Conservation (phyloP, 2,113 vertebrate genomes). For the Dicentrarchus labrax region DNA sequence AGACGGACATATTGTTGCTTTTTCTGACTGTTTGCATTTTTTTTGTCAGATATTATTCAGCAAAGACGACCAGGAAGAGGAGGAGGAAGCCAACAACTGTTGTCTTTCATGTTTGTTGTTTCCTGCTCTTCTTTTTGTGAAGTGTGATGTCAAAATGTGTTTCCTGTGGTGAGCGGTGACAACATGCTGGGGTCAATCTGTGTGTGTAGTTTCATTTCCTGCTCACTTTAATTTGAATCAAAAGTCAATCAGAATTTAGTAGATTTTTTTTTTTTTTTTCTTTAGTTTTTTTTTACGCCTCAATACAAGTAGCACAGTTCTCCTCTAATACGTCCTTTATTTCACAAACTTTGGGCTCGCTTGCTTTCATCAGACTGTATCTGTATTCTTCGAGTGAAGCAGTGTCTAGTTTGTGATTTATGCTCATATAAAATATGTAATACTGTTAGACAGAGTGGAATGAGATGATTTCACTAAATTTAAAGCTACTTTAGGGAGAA, state of each 20-base stretch:
- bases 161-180: neutral
- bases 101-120: neutral
- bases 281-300: neutral
- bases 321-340: neutral
- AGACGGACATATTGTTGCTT: neutral
- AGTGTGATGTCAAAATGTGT: slow-evolving; percentile 15
- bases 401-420: too few species aligned
- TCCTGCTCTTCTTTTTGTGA: neutral
- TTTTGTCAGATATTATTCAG: neutral
- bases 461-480: too few species aligned
- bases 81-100: neutral
- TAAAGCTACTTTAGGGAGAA: neutral
- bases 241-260: neutral
- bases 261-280: too few species aligned
- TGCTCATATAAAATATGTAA: too few species aligned
- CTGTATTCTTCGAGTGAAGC: too few species aligned
- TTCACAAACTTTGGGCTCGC: neutral
- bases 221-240: neutral
- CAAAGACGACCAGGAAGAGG: neutral
- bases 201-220: neutral
- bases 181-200: neutral
- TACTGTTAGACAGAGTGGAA: too few species aligned
- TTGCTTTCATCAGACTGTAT: neutral
- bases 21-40: slow-evolving; percentile 4
- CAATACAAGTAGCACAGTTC: neutral